Evolutionary conservation across 2,888 invertebrate genomes (phyloP).

Genomic region (Colletes collaris): DNA sequence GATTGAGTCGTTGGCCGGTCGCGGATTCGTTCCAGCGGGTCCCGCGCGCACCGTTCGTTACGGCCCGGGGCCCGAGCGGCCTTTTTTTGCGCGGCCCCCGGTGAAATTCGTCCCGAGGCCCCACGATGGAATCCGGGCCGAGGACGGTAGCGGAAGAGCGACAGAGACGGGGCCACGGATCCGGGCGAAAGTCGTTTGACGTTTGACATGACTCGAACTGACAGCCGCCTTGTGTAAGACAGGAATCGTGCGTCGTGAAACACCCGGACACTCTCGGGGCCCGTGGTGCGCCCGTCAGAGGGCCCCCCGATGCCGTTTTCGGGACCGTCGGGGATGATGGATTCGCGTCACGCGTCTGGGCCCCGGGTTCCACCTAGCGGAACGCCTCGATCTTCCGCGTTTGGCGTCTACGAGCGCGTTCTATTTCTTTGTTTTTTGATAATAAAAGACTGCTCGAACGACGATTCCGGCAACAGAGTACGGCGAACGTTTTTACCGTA

Average conservation of each 20-base stretch:
- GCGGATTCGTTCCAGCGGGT: constrained; percentile 45
- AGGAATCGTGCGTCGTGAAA: constrained; percentile 65
- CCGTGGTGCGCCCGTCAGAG: constrained; percentile 21
- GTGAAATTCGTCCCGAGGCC: constrained; percentile 52
- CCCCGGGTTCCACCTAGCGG: background rate
- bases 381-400: background rate
- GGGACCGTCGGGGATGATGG: constrained; percentile 54
- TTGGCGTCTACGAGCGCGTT: too few species aligned
- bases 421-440: too few species aligned
- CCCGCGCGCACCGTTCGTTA: constrained; percentile 38
- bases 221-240: constrained; percentile 72
- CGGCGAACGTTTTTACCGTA: too few species aligned
- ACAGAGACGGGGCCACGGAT: constrained; percentile 41
- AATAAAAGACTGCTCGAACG: too few species aligned
- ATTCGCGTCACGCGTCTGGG: constrained; percentile 54
- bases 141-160: constrained; percentile 34
- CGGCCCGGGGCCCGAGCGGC: constrained; percentile 2
- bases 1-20: constrained; percentile 56
- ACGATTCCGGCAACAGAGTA: too few species aligned
- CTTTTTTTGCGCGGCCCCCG: constrained; percentile 43
- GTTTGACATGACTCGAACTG: constrained; percentile 72
- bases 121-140: constrained; percentile 46
- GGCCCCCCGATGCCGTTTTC: constrained; percentile 44
- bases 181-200: constrained; percentile 67
- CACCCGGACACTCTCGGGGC: constrained; percentile 41